These are phyloP conservation scores for Eubasilissa splendida DNA, from an alignment of 2,888 invertebrate genomes.

Conservation along the genomic window DNA sequence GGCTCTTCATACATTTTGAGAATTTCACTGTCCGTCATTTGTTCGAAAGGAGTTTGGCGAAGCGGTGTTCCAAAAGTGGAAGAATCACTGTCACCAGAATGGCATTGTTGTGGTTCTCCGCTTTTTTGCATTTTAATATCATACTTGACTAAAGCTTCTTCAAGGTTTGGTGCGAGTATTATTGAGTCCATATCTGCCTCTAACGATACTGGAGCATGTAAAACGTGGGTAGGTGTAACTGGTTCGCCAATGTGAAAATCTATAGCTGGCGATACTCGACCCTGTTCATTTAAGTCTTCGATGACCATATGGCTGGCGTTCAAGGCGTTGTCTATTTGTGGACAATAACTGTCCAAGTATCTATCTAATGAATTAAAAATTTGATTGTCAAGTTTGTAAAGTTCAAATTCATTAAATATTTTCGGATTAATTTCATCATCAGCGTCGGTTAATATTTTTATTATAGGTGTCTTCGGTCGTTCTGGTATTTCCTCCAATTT, in stretches of 20 bases:
- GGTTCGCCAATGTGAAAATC: conserved; percentile 72
- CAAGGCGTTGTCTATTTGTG: conserved; percentile 35
- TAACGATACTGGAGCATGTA: conserved; percentile 64
- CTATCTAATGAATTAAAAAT: conserved; percentile 43
- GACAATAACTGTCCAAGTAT: conserved; percentile 34
- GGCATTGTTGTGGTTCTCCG: conserved; percentile 39
- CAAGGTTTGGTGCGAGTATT: conserved; percentile 61
- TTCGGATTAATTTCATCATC: conserved; percentile 61
- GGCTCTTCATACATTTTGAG: conserved; percentile 59
- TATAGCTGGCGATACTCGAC: conserved; percentile 47
- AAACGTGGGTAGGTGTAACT: conserved; percentile 68
- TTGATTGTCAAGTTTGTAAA: conserved; percentile 40
- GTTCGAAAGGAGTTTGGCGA: conserved; percentile 52
- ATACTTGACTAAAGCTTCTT: conserved; percentile 59
- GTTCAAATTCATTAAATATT: conserved; percentile 45
- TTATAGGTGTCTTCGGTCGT: conserved; percentile 68
- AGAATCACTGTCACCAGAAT: conserved; percentile 45
- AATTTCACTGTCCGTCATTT: conserved; percentile 58
- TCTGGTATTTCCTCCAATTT: conserved; percentile 39
- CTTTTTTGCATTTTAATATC: conserved; percentile 56
- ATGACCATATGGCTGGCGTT: conserved; percentile 5
- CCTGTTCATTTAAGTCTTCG: conserved; percentile 11
- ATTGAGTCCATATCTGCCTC: conserved; percentile 64
- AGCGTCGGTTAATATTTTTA: conserved; percentile 66
- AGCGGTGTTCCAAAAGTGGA: conserved; percentile 50